Evolutionary conservation across 2,797 vertebrate species (phyloP).

Genomic region (Varecia variegata): DNA sequence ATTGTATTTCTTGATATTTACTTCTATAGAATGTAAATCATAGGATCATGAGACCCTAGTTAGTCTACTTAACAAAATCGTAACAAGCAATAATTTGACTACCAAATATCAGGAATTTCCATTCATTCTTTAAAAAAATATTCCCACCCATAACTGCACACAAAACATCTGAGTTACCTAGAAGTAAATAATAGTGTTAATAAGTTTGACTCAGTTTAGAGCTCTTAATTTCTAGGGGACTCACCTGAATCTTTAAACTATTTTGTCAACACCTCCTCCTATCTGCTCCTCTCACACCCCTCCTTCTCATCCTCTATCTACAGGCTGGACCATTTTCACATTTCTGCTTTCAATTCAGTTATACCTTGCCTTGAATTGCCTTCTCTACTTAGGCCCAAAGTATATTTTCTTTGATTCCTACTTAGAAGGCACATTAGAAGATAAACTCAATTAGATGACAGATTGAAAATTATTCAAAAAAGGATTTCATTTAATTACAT

Average conservation of each 20-base stretch:
- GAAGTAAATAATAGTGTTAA: background rate
- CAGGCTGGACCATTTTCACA: background rate
- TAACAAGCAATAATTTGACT: background rate
- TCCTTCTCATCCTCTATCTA: background rate
- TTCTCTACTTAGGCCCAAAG: constrained; percentile 14
- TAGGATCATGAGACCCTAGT: background rate
- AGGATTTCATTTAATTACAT: constrained; percentile 57
- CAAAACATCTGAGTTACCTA: background rate
- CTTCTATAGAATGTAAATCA: constrained; percentile 10
- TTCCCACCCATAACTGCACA: background rate
- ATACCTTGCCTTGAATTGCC: background rate
- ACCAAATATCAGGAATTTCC: background rate
- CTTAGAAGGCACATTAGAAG: constrained; percentile 36
- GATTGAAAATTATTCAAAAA: constrained; percentile 48
- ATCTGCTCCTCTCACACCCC: background rate
- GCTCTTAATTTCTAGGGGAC: background rate
- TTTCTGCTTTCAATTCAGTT: constrained; percentile 12
- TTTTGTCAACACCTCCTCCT: background rate
- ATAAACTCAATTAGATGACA: background rate
- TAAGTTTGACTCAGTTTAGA: background rate
- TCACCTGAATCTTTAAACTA: background rate
- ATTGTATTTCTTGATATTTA: background rate
- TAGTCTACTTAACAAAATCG: background rate
- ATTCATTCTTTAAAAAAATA: background rate
- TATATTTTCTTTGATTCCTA: constrained; percentile 57